These are phyloP conservation scores for Hyperopisus bebe DNA, from an alignment of 2,113 vertebrate species.

Conservation along the genomic window DNA sequence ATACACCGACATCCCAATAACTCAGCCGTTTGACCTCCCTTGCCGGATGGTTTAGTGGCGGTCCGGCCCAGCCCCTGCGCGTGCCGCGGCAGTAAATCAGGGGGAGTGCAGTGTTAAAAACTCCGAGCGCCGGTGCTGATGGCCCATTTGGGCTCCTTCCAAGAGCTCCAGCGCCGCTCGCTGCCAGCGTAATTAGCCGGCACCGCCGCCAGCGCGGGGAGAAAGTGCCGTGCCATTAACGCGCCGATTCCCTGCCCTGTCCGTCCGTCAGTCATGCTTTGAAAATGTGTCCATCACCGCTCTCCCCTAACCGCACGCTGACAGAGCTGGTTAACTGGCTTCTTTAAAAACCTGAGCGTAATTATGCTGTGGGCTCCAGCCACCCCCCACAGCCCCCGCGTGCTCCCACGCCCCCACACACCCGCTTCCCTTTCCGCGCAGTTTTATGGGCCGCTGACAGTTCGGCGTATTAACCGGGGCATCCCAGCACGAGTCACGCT, in stretches of 20 bases:
- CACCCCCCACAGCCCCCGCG: background rate
- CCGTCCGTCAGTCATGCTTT: constrained; percentile 74
- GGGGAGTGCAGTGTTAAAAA: constrained; percentile 51
- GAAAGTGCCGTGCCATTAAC: constrained; percentile 53
- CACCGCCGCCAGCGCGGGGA: constrained; percentile 59
- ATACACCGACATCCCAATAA: constrained; percentile 19
- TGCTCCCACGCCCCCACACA: background rate
- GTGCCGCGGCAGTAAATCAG: constrained; percentile 41
- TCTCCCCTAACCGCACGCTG: constrained; percentile 63
- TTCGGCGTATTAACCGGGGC: constrained; percentile 8
- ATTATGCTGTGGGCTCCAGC: constrained; percentile 26
- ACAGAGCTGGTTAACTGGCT: constrained; percentile 61
- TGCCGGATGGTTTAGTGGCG: background rate
- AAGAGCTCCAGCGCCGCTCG: constrained; percentile 67
- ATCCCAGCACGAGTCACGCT: background rate
- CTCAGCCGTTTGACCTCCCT: constrained; percentile 26
- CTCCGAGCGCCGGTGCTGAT: constrained; percentile 52
- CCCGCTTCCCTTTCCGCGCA: background rate
- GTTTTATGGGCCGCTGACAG: constrained; percentile 1
- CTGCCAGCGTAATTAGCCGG: constrained; percentile 68
- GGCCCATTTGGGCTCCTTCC: constrained; percentile 64
- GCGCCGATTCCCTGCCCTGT: constrained; percentile 66
- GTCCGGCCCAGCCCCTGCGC: constrained; percentile 5
- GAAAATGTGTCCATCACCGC: constrained; percentile 68
- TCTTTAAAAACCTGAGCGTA: constrained; percentile 49